Percentiles rank a stretch among this genome's conserved stretches.
Conservation (phyloP, 2,113 vertebrate genomes). For the Zosterops lateralis region DNA sequence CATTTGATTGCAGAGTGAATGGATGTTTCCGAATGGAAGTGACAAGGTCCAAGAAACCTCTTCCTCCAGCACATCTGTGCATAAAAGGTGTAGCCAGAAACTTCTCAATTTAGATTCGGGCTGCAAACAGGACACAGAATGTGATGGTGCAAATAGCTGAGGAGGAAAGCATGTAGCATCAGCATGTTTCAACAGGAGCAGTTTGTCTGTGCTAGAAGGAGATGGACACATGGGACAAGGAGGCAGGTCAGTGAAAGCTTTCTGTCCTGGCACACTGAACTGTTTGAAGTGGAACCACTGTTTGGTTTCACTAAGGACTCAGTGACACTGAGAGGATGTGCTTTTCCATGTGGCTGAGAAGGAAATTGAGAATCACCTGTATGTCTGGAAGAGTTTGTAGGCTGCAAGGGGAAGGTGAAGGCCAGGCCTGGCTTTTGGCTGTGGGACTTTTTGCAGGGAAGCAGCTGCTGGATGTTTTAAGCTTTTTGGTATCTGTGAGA, state of each 20-base stretch:
- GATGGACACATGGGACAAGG: too few relatives aligned
- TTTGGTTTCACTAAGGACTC: background rate
- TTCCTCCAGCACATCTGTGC: background rate
- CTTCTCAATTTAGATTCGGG: background rate
- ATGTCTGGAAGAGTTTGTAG: too few relatives aligned
- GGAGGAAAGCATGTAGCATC: background rate
- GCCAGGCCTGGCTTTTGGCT: too few relatives aligned
- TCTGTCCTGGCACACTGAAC: background rate
- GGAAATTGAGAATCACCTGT: too few relatives aligned
- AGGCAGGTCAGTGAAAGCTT: background rate
- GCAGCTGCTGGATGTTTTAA: too few relatives aligned
- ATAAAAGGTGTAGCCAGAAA: background rate
- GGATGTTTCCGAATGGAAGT: background rate
- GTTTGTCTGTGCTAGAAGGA: too few relatives aligned
- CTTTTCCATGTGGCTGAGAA: background rate
- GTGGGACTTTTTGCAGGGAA: too few relatives aligned
- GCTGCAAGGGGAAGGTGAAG: too few relatives aligned
- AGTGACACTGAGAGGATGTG: background rate
- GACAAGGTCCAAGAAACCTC: background rate
- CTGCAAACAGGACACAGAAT: background rate
- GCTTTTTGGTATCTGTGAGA: too few relatives aligned
- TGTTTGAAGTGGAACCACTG: background rate
- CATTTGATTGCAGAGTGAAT: background rate
- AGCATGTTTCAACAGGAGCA: too few relatives aligned
- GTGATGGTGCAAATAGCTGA: background rate